Evolutionary conservation across 2,888 invertebrate genomes (phyloP).

Genomic region (Troides oblongomaculatus): DNA sequence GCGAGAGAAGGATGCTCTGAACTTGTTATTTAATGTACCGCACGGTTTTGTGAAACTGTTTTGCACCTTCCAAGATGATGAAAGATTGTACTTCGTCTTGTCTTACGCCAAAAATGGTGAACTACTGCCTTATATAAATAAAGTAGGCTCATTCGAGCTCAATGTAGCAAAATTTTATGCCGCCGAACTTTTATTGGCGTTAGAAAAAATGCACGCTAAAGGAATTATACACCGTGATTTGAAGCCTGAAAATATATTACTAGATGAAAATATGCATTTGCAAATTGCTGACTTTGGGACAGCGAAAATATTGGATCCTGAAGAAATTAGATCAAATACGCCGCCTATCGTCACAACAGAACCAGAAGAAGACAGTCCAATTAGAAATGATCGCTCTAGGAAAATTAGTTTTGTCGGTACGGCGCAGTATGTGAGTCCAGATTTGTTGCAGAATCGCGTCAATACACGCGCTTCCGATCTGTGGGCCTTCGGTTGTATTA

Average conservation of each 20-base stretch:
- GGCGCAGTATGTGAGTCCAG: conserved; percentile 99
- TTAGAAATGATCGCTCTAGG: conserved; percentile 75
- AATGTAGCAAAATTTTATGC: conserved; percentile 95
- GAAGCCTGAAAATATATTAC: conserved; percentile 98
- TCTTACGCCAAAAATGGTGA: conserved; percentile 98
- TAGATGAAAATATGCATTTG: conserved; percentile 97
- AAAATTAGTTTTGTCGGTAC: conserved; percentile 97
- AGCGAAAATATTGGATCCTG: conserved; percentile 87
- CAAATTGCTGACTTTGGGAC: conserved; percentile 98
- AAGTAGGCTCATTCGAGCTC: conserved; percentile 93
- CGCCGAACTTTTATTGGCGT: conserved; percentile 94
- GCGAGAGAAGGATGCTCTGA: conserved; percentile 96
- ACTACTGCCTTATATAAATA: conserved; percentile 93
- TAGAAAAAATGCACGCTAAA: conserved; percentile 93
- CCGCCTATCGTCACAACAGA: conserved; percentile 36
- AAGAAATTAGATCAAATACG: conserved; percentile 50
- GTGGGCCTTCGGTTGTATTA: conserved; percentile 98
- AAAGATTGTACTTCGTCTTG: conserved; percentile 96
- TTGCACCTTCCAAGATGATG: conserved; percentile 97
- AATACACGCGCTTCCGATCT: conserved; percentile 91
- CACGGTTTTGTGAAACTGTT: conserved; percentile 96
- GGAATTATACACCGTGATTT: conserved; percentile 97
- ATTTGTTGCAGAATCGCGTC: conserved; percentile 90
- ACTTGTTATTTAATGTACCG: conserved; percentile 87
- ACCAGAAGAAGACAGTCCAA: conserved; percentile 53